Percentiles rank a stretch among this genome's conserved stretches.
These are phyloP conservation scores for Cichladusa arquata DNA, from an alignment of 2,113 vertebrate genomes.

Conservation along the genomic window DNA sequence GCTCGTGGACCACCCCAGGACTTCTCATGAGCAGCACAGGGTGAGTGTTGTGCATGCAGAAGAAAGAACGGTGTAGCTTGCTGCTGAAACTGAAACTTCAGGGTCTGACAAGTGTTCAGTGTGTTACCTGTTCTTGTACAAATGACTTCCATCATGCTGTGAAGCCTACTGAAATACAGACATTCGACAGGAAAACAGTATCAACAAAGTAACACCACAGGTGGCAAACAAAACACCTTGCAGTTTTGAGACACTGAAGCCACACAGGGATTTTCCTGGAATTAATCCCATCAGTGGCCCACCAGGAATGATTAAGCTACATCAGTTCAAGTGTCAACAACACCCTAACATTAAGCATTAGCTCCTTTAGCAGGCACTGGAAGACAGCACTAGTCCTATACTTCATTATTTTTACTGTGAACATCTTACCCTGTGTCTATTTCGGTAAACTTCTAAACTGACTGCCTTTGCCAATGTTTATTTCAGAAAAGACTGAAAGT, in stretches of 20 bases:
- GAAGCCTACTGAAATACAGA: not conserved
- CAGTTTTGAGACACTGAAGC: not conserved
- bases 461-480: not conserved
- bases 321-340: not conserved
- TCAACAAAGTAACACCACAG: not conserved
- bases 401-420: not conserved
- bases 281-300: not conserved
- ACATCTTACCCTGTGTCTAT: not conserved
- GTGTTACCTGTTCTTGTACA: not conserved
- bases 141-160: not conserved
- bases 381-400: not conserved
- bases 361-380: not conserved
- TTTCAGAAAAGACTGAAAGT: not conserved
- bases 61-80: not conserved
- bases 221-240: not conserved
- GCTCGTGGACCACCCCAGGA: not conserved
- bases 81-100: not conserved
- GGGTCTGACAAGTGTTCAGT: not conserved
- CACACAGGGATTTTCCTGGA: not conserved
- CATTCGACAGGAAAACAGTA: not conserved
- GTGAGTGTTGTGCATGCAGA: fast-evolving
- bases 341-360: not conserved
- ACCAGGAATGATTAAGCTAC: not conserved
- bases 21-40: fast-evolving
- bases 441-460: not conserved